Evolutionary conservation across 1,140 invertebrate genomes (phyloP).

Genomic region (Heliconius congener): DNA sequence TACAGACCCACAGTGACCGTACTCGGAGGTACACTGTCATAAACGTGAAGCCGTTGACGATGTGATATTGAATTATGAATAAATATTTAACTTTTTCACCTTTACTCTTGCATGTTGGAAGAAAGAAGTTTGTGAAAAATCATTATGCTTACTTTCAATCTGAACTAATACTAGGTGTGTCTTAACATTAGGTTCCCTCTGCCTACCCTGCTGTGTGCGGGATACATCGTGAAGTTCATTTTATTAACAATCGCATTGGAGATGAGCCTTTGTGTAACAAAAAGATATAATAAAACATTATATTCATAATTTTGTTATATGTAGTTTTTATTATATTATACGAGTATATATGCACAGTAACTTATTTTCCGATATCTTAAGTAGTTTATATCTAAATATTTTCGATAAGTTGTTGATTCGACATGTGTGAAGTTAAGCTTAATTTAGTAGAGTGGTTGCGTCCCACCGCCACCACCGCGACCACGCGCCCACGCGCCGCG

Average conservation of each 20-base stretch:
- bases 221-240: too few relatives aligned
- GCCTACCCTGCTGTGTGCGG: too few relatives aligned
- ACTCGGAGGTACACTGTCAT: neutral
- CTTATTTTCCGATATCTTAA: neutral
- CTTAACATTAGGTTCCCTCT: too few relatives aligned
- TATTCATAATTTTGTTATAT: neutral
- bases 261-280: too few relatives aligned
- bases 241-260: too few relatives aligned
- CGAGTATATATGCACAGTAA: neutral
- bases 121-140: neutral
- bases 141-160: neutral
- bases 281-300: neutral
- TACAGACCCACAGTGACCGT: neutral
- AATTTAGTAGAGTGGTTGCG: conserved; percentile 34
- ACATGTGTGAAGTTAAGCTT: conserved; percentile 19
- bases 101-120: too few relatives aligned
- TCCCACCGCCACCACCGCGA: too few relatives aligned
- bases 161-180: too few relatives aligned
- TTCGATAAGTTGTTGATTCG: conserved; percentile 27
- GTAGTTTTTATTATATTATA: neutral
- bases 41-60: neutral
- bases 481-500: conserved; percentile 25
- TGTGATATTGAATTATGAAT: neutral
- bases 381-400: conserved; percentile 12
- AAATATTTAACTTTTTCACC: neutral